Evolutionary conservation across 2,888 invertebrate species (phyloP), one percentile per base, ranked within the genome.

Genomic region (Entomobrya multifasciata): DNA sequence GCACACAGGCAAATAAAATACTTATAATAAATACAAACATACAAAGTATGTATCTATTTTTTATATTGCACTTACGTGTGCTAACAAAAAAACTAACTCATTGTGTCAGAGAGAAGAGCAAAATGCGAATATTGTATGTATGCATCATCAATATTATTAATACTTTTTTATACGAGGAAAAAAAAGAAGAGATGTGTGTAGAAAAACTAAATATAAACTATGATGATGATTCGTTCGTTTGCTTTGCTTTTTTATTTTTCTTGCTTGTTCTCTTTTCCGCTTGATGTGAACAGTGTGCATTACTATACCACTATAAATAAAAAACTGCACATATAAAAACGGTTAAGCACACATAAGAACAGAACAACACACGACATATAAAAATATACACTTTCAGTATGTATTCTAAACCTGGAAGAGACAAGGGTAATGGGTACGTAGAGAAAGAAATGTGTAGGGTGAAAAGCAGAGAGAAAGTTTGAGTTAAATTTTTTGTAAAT

Each of bases 401-500:
- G n/a, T n/a, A n/a, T n/a, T n/a, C n/a, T n/a, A n/a, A n/a, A n/a
- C n/a, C n/a, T n/a, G n/a, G n/a, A n/a, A n/a, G 67, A 60, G 49
- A 36, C n/a, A 47, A 74, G 78, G 55, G 44, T 55, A 82, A 62
- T 25, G 76, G 49, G 65, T 49, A 60, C 22, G 30, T 1, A 52
- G 30, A 30, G 60, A 57, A 44, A 60, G n/a, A 60, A 20, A n/a
- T 49, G 22, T 1, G 30, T 41, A 36, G 22, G 17, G 57, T 27
- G 36, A 13, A 13, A 20, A 36, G 49, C 17, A 49, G 65, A n/a
- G 86, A 86, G 80, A 86, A 86, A 86, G 86, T 86, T 86, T 60
- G 80, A 80, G 80, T 80, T 80, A 36, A 86, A 70, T 74, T 81
- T 70, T 86, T 60, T 60, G 86, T 62, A 86, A 86, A 86, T 86